Conservation (phyloP, 2,888 invertebrate genomes). For the Epinotia nisella region DNA sequence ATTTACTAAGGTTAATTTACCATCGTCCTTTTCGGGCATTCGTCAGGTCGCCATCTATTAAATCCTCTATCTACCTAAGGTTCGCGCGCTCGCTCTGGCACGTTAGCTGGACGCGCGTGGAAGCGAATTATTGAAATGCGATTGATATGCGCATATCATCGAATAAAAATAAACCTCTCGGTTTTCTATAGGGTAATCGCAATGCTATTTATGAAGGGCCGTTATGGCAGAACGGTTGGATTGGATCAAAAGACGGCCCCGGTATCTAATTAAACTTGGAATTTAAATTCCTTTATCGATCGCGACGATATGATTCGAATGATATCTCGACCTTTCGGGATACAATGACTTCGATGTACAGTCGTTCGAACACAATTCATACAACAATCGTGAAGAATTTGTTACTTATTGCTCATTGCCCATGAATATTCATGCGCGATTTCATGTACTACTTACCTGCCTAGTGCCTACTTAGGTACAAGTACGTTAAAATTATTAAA, state of each 20-base stretch:
- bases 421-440: no score
- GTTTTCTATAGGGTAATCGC: constrained; percentile 58
- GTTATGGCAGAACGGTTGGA: constrained; percentile 48
- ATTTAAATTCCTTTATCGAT: constrained; percentile 29
- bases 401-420: no score
- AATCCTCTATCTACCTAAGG: no score
- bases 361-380: no score
- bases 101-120: neutral
- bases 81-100: neutral
- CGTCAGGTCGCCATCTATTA: no score
- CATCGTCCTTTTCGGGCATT: no score
- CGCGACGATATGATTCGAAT: constrained; percentile 19
- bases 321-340: neutral
- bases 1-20: no score
- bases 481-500: no score
- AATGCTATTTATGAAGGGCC: constrained; percentile 55
- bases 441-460: no score
- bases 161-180: neutral
- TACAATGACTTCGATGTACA: no score
- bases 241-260: constrained; percentile 56
- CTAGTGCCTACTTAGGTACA: no score
- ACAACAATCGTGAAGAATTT: no score
- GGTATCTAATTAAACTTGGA: constrained; percentile 11
- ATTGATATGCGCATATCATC: neutral
- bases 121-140: neutral